Evolutionary conservation across 2,797 vertebrate species (phyloP).

Genomic region (Cheirogaleus major): DNA sequence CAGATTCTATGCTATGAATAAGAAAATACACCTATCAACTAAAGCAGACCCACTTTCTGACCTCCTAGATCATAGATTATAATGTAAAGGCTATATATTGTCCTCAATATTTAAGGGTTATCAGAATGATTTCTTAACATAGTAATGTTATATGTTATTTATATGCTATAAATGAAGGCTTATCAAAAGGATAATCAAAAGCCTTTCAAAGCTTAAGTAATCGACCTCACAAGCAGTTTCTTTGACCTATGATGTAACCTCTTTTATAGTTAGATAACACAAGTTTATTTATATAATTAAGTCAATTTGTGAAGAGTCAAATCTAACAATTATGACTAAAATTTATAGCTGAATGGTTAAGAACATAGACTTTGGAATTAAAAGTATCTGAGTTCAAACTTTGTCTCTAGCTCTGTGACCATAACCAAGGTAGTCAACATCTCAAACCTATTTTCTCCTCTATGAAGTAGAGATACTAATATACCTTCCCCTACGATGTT

Average conservation of each 20-base stretch:
- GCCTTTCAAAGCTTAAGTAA: not conserved
- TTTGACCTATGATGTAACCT: not conserved
- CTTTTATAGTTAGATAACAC: not conserved
- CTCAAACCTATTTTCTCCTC: not conserved
- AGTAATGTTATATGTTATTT: not conserved
- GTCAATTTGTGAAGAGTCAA: not conserved
- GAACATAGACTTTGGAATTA: not conserved
- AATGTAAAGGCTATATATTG: not conserved
- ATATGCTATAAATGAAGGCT: not conserved
- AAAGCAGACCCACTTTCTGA: not conserved
- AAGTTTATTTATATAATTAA: slow-evolving; percentile 3
- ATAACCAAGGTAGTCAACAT: not conserved
- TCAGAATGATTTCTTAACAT: not conserved
- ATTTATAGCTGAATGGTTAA: not conserved
- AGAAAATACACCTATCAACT: not conserved
- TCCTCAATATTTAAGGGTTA: not conserved
- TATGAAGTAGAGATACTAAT: not conserved
- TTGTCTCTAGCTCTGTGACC: not conserved
- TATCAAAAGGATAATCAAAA: not conserved
- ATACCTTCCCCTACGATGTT: too few relatives aligned
- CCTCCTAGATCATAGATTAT: not conserved
- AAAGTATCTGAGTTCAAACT: not conserved
- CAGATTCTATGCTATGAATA: not conserved
- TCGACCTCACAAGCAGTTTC: not conserved
- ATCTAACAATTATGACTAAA: not conserved